A percentile compares a stretch with the other conserved stretches of the same genome.
phyloP scores from a whole-genome alignment of 2,888 invertebrate genomes.

The Ceramica pisi region DNA sequence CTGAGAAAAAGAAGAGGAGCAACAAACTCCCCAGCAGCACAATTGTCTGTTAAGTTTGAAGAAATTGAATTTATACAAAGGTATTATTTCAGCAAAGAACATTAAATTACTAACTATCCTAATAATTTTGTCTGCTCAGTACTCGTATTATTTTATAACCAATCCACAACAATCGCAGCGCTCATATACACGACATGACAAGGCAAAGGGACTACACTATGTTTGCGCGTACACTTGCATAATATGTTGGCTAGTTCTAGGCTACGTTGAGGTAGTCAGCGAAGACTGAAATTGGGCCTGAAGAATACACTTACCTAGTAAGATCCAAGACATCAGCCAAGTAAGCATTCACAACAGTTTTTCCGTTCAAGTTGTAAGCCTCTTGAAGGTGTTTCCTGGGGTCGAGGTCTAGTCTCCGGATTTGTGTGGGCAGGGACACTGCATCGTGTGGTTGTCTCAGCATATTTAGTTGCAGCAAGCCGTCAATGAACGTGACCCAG shows the following conservation, averaged over 20 bases:
- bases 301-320: constrained; percentile 11
- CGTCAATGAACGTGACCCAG: constrained; percentile 95
- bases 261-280: background rate
- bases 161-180: too few relatives aligned
- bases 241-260: too few relatives aligned
- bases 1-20: too few relatives aligned
- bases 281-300: background rate
- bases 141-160: too few relatives aligned
- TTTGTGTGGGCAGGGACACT: constrained; percentile 91
- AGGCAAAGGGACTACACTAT: too few relatives aligned
- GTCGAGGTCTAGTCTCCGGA: constrained; percentile 66
- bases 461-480: constrained; percentile 94
- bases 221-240: background rate
- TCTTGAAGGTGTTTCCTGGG: constrained; percentile 46
- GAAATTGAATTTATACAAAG: too few relatives aligned
- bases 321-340: constrained; percentile 8
- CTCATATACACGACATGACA: too few relatives aligned
- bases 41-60: too few relatives aligned
- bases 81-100: too few relatives aligned
- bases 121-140: too few relatives aligned
- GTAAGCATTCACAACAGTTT: constrained; percentile 25
- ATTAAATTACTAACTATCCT: too few relatives aligned
- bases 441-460: constrained; percentile 90
- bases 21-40: too few relatives aligned
- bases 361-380: constrained; percentile 42